Percentiles rank a stretch among this genome's conserved stretches.
Evolutionary conservation across 2,113 vertebrate genomes (phyloP).

Genomic region (Eublepharis macularius): DNA sequence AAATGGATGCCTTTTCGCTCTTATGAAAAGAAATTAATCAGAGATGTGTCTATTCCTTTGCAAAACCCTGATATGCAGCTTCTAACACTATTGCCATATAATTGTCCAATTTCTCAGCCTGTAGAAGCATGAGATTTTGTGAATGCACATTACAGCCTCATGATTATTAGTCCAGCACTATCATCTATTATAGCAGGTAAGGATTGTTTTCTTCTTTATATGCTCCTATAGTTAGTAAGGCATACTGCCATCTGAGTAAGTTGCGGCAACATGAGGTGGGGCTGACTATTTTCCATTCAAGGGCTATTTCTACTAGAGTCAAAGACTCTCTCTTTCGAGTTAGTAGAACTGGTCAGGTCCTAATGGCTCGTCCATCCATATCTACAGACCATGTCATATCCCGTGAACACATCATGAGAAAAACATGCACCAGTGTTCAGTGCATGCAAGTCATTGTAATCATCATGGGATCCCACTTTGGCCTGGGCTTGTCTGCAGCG

Average conservation of each 20-base stretch:
- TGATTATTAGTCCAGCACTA: conserved; percentile 42
- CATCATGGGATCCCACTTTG: too few relatives aligned
- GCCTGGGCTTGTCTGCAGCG: too few relatives aligned
- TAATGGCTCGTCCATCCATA: too few relatives aligned
- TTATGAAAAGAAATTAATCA: neutral
- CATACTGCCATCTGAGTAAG: neutral
- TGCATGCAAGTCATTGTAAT: too few relatives aligned
- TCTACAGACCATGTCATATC: too few relatives aligned
- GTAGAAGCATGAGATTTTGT: conserved; percentile 1
- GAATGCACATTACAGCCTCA: conserved; percentile 38
- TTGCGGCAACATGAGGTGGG: neutral
- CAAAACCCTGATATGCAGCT: conserved; percentile 32
- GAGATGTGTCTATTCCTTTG: conserved; percentile 15
- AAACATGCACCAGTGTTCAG: too few relatives aligned
- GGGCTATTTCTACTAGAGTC: too few relatives aligned
- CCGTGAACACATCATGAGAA: too few relatives aligned
- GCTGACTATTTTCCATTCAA: too few relatives aligned
- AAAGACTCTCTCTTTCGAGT: too few relatives aligned
- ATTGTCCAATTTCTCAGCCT: conserved; percentile 31
- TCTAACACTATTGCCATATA: conserved; percentile 33
- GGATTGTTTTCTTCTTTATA: conserved; percentile 4
- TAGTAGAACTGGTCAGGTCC: too few relatives aligned
- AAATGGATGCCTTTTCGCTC: conserved; percentile 28
- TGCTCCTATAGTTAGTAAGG: neutral
- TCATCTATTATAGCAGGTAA: neutral